Evolutionary conservation across 2,888 invertebrate genomes (phyloP), one percentile per base, ranked within the genome.

Genomic region (Bursaphelenchus okinawaensis): DNA sequence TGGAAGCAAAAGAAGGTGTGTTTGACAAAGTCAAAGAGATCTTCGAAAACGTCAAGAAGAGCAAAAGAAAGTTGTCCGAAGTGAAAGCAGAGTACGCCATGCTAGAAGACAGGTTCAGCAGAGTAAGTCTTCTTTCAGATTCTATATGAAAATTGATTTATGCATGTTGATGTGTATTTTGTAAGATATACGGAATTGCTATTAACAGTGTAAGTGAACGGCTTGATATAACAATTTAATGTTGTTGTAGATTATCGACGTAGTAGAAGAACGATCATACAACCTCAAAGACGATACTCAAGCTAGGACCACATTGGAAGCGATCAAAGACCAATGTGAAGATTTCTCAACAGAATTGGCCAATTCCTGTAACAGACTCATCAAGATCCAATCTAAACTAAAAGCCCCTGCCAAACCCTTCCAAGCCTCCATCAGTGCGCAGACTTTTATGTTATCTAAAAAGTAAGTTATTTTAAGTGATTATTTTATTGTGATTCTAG

Each of bases 381-480:
- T 27, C 22, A 23, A 24, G 19, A 20, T 24, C 24, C 19, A 20
- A 28, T 7, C 26, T 23, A n/a, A 60, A 65, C 26, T 29, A 19
- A 63, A 63, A 16, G 63, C 62, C 20, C 63, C 63, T 7, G 29
- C 58, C 16, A 66, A 66, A 29, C 50, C 66, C 7, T 66, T 66
- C 24, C 63, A n/a, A 7, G 66, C 66, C 16, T 68, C 67, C 4
- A 57, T 50, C 23, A 23, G 23, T 22, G 66, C 66, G 4, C 66
- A 66, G 28, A 66, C 68, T 40, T 66, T 66, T 29, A 66, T 66
- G 58, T 68, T 66, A 3, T 28, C 68, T 16, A 66, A 66, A 26
- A 63, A 66, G 67, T 66, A 62, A 19, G 62, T 55, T 28, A n/a
- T 54, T 54, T 4, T 12, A 6, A 23, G 19, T 20, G 22, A 12